These are phyloP conservation scores for Chloropsis hardwickii DNA, from an alignment of 2,113 vertebrate species.

Conservation along the genomic window DNA sequence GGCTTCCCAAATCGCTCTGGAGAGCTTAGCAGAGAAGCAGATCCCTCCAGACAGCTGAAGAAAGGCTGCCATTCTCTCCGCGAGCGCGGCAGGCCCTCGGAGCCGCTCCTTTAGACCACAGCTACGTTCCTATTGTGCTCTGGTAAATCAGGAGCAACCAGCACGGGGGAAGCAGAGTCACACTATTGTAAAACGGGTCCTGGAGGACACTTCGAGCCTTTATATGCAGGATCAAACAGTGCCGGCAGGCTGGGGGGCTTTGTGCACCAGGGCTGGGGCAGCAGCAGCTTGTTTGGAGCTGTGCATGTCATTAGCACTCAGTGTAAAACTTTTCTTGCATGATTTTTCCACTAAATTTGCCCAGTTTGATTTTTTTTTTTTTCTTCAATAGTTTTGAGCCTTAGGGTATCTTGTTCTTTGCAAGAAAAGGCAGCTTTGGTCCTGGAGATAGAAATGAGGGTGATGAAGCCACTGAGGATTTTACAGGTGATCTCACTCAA, in stretches of 20 bases:
- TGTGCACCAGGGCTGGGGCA: background rate
- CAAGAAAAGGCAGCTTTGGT: background rate
- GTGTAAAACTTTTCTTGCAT: background rate
- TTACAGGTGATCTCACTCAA: background rate
- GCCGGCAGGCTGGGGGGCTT: slow-evolving; percentile 37
- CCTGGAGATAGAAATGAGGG: background rate
- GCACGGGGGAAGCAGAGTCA: background rate
- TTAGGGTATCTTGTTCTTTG: background rate
- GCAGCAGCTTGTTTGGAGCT: background rate
- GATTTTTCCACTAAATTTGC: background rate
- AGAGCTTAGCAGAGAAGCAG: slow-evolving; percentile 46
- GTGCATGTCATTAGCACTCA: background rate
- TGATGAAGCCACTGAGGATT: background rate
- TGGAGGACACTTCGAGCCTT: slow-evolving; percentile 44
- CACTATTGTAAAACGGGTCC: background rate
- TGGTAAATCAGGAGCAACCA: slow-evolving; percentile 51
- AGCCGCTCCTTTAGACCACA: slow-evolving; percentile 24
- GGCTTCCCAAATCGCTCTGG: slow-evolving; percentile 14
- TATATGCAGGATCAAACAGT: background rate
- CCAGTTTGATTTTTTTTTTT: background rate
- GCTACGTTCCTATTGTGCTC: slow-evolving; percentile 25
- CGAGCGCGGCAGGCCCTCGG: background rate
- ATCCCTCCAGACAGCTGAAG: slow-evolving; percentile 59
- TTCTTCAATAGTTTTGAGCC: background rate
- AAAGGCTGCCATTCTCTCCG: slow-evolving; percentile 52